Conservation (phyloP, 2,888 invertebrate species). For the Perdita meconis region DNA sequence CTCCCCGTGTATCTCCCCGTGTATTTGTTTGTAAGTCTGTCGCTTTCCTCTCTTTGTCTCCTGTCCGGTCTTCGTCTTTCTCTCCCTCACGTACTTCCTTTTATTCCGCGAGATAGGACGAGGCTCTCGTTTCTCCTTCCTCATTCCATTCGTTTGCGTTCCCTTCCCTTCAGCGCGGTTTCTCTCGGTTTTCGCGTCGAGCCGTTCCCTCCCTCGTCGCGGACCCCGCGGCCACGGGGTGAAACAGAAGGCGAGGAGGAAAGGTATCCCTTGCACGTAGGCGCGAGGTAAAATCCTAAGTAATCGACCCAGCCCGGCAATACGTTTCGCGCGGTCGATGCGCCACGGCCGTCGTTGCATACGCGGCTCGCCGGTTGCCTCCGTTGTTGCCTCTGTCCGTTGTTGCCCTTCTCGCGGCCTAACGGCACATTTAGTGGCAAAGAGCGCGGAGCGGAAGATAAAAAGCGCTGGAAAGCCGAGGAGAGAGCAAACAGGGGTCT, state of each 20-base stretch:
- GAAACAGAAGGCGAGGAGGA: slow-evolving; percentile 9
- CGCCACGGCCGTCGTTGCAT: slow-evolving; percentile 31
- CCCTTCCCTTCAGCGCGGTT: slow-evolving; percentile 21
- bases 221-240: background rate
- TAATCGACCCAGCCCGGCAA: slow-evolving; percentile 62
- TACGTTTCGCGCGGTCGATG: slow-evolving; percentile 56
- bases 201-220: too few relatives aligned
- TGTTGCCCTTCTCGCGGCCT: slow-evolving; percentile 46
- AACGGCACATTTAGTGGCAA: slow-evolving; percentile 65
- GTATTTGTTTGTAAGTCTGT: slow-evolving; percentile 59
- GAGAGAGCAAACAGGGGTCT: slow-evolving; percentile 17
- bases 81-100: slow-evolving; percentile 51
- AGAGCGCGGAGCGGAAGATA: background rate
- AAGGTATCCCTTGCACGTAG: slow-evolving; percentile 56
- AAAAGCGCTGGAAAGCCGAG: slow-evolving; percentile 1
- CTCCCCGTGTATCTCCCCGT: slow-evolving; percentile 58
- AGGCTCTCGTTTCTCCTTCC: slow-evolving; percentile 70
- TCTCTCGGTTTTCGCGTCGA: slow-evolving; percentile 31
- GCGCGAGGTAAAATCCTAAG: slow-evolving; percentile 64
- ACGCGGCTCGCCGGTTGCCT: background rate
- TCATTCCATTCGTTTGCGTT: slow-evolving; percentile 72
- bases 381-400: slow-evolving; percentile 19
- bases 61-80: slow-evolving; percentile 38
- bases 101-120: slow-evolving; percentile 58
- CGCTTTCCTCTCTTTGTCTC: slow-evolving; percentile 56